These are phyloP conservation scores for Crossaster papposus DNA, from an alignment of 53 echinoderm and acorn worm species.

Conservation along the genomic window DNA sequence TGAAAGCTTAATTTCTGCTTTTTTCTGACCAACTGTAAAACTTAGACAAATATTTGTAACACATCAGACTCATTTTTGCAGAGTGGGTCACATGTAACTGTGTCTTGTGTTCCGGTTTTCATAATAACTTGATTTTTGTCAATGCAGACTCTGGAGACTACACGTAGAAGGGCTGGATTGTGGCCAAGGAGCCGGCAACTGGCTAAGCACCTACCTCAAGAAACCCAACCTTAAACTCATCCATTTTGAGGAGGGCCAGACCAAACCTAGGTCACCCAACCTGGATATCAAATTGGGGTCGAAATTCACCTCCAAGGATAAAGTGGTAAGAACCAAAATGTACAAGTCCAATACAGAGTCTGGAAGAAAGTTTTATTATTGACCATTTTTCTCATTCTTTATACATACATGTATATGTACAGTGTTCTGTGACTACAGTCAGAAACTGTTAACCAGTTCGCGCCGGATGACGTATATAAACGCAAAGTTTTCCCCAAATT, in stretches of 20 bases:
- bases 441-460: no score
- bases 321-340: constrained; percentile 39
- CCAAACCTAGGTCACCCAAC: not conserved
- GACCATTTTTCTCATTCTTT: no score
- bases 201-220: constrained; percentile 66
- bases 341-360: not conserved
- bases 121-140: not conserved
- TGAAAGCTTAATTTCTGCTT: no score
- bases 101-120: not conserved
- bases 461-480: no score
- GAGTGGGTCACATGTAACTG: no score
- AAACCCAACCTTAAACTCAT: constrained; percentile 60
- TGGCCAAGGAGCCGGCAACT: constrained; percentile 57
- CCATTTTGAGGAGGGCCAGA: constrained; percentile 24
- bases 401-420: no score
- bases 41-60: no score
- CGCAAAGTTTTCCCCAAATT: no score
- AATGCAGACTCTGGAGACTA: constrained; percentile 55
- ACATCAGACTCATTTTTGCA: no score
- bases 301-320: constrained; percentile 49
- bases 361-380: no score
- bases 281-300: constrained; percentile 61
- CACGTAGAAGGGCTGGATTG: constrained; percentile 59
- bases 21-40: no score
- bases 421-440: no score